phyloP scores from a whole-genome alignment of 2,888 invertebrate species.

The Stenodema calcarata region DNA sequence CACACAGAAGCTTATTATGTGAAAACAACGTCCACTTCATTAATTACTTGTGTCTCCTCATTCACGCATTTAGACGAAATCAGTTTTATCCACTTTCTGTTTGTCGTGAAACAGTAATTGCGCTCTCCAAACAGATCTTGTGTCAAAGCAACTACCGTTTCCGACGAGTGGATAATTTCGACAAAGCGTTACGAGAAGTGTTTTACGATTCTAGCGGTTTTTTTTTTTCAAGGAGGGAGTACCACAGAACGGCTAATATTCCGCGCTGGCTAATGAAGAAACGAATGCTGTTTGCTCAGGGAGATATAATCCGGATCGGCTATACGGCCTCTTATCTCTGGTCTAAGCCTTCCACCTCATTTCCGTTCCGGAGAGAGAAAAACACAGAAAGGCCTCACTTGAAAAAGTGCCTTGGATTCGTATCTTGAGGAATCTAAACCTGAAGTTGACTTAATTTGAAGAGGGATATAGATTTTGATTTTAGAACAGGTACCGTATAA shows the following conservation, averaged over 20 bases:
- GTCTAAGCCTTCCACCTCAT: slow-evolving; percentile 22
- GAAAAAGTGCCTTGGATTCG: background rate
- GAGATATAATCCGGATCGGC: slow-evolving; percentile 36
- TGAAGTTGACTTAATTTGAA: too few relatives aligned
- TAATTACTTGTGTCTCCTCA: background rate
- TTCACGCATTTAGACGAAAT: background rate
- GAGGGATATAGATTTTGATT: too few relatives aligned
- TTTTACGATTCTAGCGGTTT: background rate
- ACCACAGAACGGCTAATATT: background rate
- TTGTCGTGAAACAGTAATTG: background rate
- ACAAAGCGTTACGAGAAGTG: background rate
- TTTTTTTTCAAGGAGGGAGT: background rate
- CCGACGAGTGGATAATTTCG: background rate
- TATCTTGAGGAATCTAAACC: too few relatives aligned
- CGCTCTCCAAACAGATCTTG: background rate
- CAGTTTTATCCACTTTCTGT: background rate
- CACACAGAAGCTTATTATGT: background rate
- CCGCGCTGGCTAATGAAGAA: background rate
- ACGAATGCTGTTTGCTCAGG: slow-evolving; percentile 1
- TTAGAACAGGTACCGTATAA: too few relatives aligned
- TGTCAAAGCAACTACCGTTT: background rate
- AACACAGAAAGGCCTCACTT: background rate
- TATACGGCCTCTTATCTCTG: slow-evolving; percentile 25
- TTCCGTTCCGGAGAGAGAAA: background rate
- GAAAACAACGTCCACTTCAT: background rate